These are phyloP conservation scores for Conger conger DNA, from an alignment of 2,113 vertebrate species.

Conservation along the genomic window DNA sequence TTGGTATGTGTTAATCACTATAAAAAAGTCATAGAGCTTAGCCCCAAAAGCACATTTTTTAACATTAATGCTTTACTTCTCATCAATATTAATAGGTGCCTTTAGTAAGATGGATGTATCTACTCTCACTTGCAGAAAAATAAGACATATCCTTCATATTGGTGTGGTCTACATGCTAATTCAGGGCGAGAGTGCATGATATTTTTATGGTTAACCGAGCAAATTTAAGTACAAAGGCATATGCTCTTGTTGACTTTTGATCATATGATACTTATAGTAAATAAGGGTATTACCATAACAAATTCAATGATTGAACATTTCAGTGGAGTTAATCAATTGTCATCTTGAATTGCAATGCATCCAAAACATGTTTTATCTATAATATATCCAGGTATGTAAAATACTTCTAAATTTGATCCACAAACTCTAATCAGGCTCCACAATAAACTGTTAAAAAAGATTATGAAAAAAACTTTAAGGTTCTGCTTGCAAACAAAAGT, in stretches of 20 bases:
- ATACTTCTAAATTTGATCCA: too few species aligned
- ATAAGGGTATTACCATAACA: neutral
- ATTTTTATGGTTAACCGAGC: neutral
- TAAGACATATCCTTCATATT: neutral
- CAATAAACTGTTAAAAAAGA: too few species aligned
- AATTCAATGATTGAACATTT: neutral
- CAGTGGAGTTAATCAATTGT: too few species aligned
- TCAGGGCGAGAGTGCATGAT: neutral
- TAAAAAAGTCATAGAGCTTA: conserved; percentile 66
- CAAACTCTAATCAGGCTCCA: too few species aligned
- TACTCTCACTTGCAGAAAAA: neutral
- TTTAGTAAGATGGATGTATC: conserved; percentile 51
- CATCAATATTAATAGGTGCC: conserved; percentile 73
- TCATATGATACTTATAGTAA: neutral
- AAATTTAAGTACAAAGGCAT: neutral
- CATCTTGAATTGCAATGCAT: too few species aligned
- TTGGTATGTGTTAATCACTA: conserved; percentile 71
- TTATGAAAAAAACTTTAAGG: too few species aligned
- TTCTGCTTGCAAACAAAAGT: neutral
- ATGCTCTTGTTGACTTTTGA: neutral
- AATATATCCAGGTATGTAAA: too few species aligned
- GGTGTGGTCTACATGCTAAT: conserved; percentile 11
- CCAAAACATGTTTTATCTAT: too few species aligned
- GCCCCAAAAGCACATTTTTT: conserved; percentile 66
- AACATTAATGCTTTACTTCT: conserved; percentile 70